Evolutionary conservation across 1,140 invertebrate genomes (phyloP), one percentile per base, ranked within the genome.

Genomic region (Nomia melanderi): DNA sequence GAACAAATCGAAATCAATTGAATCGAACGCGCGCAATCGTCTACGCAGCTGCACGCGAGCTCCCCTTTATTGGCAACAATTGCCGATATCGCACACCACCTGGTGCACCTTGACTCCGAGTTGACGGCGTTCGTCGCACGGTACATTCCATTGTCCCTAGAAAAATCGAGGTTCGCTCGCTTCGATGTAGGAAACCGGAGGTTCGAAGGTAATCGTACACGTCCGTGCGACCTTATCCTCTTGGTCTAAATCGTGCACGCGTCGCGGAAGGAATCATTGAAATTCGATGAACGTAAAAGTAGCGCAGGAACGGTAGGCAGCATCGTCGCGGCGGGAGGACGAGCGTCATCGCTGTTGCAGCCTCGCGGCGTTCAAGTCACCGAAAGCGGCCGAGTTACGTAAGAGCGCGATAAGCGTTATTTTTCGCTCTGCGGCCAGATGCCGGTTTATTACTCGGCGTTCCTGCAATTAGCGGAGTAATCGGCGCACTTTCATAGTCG

Each of bases 331-430:
- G 41, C 14, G 14, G 33, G 20, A 14, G 33, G 23, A 62, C 25
- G 20, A 62, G 12, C 59, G 25, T 39, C 59, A 62, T 62, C 33
- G 59, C 33, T 23, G 59, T 39, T 62, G 72, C 71, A 80, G 76
- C 65, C 67, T 6, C 33, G 66, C 29, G 53, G 78, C 86, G 80
- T 90, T 89, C 81, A 90, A 89, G 83, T 90, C 86, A 82, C 88
- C 75, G 80, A 76, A 36, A 25, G 27, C 9, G 39, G 29, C 11
- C n/a, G 59, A 17, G 31, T 75, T 67, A 57, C 11, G n/a, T 54
- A 57, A 74, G 27, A 12, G 14, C 20, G 25, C 4, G 36, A 57
- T 44, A 44, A 44, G 41, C 14, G 4, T 2, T 25, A 47, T 2
- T 23, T 36, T 64, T 66, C 41, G 14, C 23, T 25, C 17, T 8